Base-by-base conservation (phyloP, 2,888 invertebrate genomes). In the Microplitis deprimator region DNA sequence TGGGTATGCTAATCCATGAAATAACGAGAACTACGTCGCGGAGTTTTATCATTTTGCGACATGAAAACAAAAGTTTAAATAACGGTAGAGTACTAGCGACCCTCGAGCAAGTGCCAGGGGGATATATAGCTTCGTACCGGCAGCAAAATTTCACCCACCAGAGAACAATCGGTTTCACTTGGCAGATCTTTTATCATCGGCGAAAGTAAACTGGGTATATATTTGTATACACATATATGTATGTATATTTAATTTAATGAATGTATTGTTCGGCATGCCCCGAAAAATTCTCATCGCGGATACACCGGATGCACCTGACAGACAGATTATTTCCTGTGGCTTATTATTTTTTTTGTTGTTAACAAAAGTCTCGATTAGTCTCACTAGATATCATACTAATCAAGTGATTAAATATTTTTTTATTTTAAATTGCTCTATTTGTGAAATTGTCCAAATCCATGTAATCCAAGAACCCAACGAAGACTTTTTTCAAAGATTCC, bases 101-200 rank as follows among this genome's bases (percentile, higher is more conserved):
- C 81, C 75, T 83, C 78, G 78, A 77, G 71, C 79, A 72, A 41
- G 67, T 76, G 80, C 79, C 82, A 81, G 81, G 81, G 77, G 79
- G 76, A 86, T 89, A 85, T 88, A 89, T 89, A 89, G 85, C 85
- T 85, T 84, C 81, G 80, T 81, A 50, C 50, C 13, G 50, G 8
- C 13, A 13, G 50, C 29, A 29, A 13, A 50, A 79, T 81, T 88
- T 89, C 87, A 84, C 87, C 87, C 86, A 83, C 84, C 82, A 84
- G 81, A 82, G 85, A 88, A 89, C 89, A 89, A 89, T 89, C 82
- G 85, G 88, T 89, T 87, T 89, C 88, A 87, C 89, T 88, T 78
- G 81, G 83, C 70, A 80, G 82, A 85, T 82, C 81, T 80, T 84
- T 82, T 82, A 79, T 81, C 80, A 79, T 79, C 79, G 88, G 89